Evolutionary conservation across 2,888 invertebrate species (phyloP), one percentile per base, ranked within the genome.

Genomic region (Chelonus formosanus): DNA sequence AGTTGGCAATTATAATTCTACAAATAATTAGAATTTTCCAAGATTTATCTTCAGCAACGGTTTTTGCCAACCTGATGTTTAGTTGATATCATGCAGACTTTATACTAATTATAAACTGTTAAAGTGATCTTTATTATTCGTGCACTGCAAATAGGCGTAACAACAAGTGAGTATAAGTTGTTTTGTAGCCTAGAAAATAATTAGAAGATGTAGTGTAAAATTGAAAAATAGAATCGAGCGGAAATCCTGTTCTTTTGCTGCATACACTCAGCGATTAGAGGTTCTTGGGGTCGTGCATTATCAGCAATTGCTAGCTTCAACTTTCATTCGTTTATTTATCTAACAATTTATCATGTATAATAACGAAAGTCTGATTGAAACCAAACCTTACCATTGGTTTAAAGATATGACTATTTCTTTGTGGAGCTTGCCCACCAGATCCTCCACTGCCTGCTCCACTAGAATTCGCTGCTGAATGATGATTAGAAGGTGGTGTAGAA

Each of bases 371-470:
- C 20, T 20, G 20, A 20, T 20, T 20, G 20, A 20, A 20, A 20
- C 20, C 20, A 20, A 20, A 20, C 20, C 88, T 82, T 86, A 94
- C 94, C 93, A 93, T 93, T 74, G 95, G 94, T 85, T 94, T 95
- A 86, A 94, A 95, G 81, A 93, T 89, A 83, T 93, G 92, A 56
- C 94, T 93, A 82, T 92, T 93, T 73, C 95, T 90, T 81, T 94
- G 94, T 70, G 91, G 92, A 57, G 91, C 71, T 78, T 82, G 84
- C 31, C 73, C 71, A 20, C 20, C 20, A 20, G 20, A 20, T 20
- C 20, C 20, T 20, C 20, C 20, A 20, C 20, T 20, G 20, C 20
- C 20, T 20, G 20, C 20, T 20, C 20, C 20, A 20, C 20, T 20
- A 20, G 20, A 20, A 20, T 20, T 20, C 20, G 20, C 20, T 1